phyloP scores from a whole-genome alignment of 2,888 invertebrate genomes.

The Caenorhabditis sp. region DNA sequence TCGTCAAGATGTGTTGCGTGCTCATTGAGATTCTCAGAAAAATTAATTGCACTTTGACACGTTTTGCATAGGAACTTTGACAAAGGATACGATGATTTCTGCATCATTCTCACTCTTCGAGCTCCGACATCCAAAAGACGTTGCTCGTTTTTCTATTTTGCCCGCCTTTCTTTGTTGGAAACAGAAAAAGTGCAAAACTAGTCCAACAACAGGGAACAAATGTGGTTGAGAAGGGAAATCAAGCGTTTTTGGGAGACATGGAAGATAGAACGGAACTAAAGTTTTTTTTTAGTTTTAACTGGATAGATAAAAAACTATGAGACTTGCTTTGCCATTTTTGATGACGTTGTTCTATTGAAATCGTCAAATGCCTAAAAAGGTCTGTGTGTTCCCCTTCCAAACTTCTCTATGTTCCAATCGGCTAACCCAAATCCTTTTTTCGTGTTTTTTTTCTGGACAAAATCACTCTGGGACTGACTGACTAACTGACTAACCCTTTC shows the following conservation, averaged over 20 bases:
- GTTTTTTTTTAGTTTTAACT: no score
- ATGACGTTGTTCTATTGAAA: no score
- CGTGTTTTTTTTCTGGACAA: background rate
- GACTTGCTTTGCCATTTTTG: background rate
- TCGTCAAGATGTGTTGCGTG: background rate
- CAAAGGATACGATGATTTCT: background rate
- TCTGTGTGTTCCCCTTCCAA: background rate
- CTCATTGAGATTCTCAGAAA: background rate
- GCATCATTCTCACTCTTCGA: background rate
- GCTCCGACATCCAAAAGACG: conserved; percentile 8
- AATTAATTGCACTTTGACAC: background rate
- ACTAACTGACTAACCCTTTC: conserved; percentile 1
- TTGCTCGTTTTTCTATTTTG: background rate
- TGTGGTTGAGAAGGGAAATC: background rate
- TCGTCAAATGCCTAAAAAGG: background rate
- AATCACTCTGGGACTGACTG: conserved; percentile 5
- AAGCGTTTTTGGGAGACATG: background rate
- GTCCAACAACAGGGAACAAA: conserved; percentile 8
- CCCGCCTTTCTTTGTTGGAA: background rate
- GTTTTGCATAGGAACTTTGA: background rate
- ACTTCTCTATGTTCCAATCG: background rate
- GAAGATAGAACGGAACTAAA: background rate
- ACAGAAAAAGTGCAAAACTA: conserved; percentile 5
- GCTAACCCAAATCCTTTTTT: background rate
- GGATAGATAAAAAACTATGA: no score